A percentile compares a stretch with the other conserved stretches of the same genome.
Evolutionary conservation across 2,888 invertebrate species (phyloP).

Genomic region (Cerastoderma edule): DNA sequence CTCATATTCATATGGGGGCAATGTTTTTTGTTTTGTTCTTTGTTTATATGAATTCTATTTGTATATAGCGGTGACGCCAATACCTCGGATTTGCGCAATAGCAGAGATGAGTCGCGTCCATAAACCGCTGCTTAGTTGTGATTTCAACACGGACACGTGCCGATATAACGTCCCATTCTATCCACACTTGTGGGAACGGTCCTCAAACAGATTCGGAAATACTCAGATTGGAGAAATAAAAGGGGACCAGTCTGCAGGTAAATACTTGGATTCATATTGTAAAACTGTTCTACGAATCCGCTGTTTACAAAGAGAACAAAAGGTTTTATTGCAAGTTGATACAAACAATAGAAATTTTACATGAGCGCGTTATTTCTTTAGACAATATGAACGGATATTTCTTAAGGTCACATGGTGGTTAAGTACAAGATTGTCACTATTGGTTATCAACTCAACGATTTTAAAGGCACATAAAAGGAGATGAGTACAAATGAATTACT

Average conservation of each 20-base stretch:
- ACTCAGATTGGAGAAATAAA: slow-evolving; percentile 31
- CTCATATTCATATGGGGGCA: not conserved
- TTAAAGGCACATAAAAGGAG: too few relatives aligned
- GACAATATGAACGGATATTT: not conserved
- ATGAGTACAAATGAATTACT: too few relatives aligned
- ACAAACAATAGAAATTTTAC: too few relatives aligned
- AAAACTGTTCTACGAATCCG: not conserved
- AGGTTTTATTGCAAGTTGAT: not conserved
- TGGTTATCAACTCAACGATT: not conserved
- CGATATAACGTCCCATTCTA: slow-evolving; percentile 38
- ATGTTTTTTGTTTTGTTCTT: not conserved
- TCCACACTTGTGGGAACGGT: slow-evolving; percentile 51
- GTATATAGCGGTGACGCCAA: not conserved
- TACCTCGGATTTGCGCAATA: not conserved
- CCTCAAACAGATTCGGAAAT: slow-evolving; percentile 34
- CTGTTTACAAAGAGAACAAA: not conserved
- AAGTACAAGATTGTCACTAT: not conserved
- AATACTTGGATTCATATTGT: not conserved
- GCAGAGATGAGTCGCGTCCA: not conserved
- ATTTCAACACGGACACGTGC: slow-evolving; percentile 42
- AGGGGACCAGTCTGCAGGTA: slow-evolving; percentile 47
- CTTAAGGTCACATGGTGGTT: not conserved
- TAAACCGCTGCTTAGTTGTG: slow-evolving; percentile 30
- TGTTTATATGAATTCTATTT: not conserved
- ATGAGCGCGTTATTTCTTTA: too few relatives aligned